These are phyloP conservation scores for Myotis daubentonii DNA, from an alignment of 2,797 vertebrate species.

Conservation along the genomic window DNA sequence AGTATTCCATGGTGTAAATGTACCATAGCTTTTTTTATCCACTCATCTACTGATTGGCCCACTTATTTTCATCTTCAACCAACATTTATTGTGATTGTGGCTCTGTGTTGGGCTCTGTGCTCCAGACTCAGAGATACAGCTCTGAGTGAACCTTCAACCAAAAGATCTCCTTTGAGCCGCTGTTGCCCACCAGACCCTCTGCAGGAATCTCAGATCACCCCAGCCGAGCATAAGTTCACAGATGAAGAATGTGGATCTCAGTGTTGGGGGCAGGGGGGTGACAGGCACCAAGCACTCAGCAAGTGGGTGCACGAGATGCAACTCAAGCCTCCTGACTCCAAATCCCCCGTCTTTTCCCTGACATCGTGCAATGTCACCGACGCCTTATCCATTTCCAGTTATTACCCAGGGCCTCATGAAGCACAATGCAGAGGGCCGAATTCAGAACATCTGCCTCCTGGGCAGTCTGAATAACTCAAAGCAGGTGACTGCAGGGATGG, in stretches of 20 bases:
- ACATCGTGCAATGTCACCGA: background rate
- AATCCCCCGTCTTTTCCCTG: background rate
- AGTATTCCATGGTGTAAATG: too few species aligned
- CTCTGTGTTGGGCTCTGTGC: background rate
- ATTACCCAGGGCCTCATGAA: conserved; percentile 72
- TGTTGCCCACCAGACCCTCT: background rate
- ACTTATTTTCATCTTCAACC: background rate
- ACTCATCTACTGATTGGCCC: too few species aligned
- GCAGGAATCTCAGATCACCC: background rate
- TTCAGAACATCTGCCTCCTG: conserved; percentile 65
- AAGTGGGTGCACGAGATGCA: background rate
- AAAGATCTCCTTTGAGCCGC: background rate
- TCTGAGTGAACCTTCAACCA: background rate
- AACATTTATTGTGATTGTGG: background rate
- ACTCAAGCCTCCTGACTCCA: background rate
- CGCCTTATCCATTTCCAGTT: conserved; percentile 60
- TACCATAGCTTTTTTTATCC: too few species aligned
- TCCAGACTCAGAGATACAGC: background rate
- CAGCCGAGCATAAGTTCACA: background rate
- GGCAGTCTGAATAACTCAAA: conserved; percentile 29
- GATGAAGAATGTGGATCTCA: background rate
- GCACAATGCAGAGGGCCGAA: conserved; percentile 38
- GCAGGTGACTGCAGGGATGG: conserved; percentile 11
- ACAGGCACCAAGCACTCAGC: background rate
- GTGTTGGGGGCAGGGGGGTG: background rate